Evolutionary conservation across 2,113 vertebrate species (phyloP), one percentile per base, ranked within the genome.

Genomic region (Pycnonotus jocosus): DNA sequence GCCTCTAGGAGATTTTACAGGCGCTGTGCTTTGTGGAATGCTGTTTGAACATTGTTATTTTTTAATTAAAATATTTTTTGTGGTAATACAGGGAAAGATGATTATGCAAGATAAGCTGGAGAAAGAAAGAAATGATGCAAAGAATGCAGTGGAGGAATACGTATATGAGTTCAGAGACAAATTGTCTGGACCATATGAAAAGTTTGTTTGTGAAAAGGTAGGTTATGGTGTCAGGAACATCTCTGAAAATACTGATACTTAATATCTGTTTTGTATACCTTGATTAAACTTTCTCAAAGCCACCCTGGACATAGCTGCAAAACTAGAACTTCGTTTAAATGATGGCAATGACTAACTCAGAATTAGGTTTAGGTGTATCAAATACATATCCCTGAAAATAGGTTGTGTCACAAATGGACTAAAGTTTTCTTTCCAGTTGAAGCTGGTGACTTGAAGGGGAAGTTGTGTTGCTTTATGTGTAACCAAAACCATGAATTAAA

Each of bases 61-160:
- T 56, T 71, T 38, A 62, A 85, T 77, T 76, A 23, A 95, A 79
- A 10, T 87, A 12, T 90, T 71, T 92, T 86, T 28, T 71, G 16
- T 94, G 78, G 53, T 78, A 54, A 54, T 42, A 77, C 95, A 98
- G 98, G 98, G 97, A 22, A 98, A 98, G 93, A 98, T 98, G 98
- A 98, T 98, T 64, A 97, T 98, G 96, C 98, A 98, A 89, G 98
- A 98, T 91, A 98, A 98, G 38, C 83, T 98, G 89, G 98, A 99
- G 89, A 98, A 98, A 90, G 98, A 98, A 82, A 96, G 98, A 68
- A 98, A 98, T 38, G 98, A 98, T 83, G 98, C 98, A 22, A 99
- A 98, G 93, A 98, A 98, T 22, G 98, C 98, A 15, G 98, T 99
- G 48, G 98, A 99, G 62, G 98, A 99, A 35, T 98, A 98, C 50